phyloP scores from a whole-genome alignment of 2,797 vertebrate genomes.

The Pangasius krempfi region DNA sequence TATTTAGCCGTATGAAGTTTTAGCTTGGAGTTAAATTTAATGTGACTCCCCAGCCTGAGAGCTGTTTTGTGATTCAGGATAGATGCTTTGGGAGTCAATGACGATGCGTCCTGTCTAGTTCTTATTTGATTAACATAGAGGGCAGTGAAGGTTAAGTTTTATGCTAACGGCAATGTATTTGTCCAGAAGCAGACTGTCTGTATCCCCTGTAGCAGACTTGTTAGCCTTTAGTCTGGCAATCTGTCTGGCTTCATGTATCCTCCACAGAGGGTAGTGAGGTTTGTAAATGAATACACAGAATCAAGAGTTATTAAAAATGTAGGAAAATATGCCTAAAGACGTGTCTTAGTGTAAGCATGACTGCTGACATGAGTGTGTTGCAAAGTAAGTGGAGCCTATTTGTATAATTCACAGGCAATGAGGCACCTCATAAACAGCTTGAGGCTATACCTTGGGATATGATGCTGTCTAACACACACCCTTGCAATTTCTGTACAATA shows the following conservation, averaged over 20 bases:
- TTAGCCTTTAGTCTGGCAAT: slow-evolving; percentile 27
- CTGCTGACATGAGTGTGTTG: not conserved
- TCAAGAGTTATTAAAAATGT: slow-evolving; percentile 4
- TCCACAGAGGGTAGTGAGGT: not conserved
- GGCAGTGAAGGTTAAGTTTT: slow-evolving; percentile 44
- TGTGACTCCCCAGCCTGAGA: not conserved
- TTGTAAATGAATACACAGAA: not conserved
- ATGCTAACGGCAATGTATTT: slow-evolving; percentile 49
- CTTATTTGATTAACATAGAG: slow-evolving; percentile 47
- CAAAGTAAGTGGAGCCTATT: not conserved
- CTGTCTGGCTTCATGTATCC: not conserved
- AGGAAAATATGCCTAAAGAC: slow-evolving; percentile 14
- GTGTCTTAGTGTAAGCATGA: slow-evolving; percentile 1
- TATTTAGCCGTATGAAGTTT: slow-evolving; percentile 2
- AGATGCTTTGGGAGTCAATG: not conserved
- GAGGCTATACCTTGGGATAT: slow-evolving; percentile 20
- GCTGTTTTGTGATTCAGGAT: not conserved
- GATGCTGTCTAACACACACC: not conserved
- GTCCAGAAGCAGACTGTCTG: slow-evolving; percentile 35
- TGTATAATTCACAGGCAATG: slow-evolving; percentile 14
- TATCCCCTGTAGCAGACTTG: slow-evolving; percentile 11
- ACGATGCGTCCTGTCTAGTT: not conserved
- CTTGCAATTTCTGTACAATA: slow-evolving; percentile 4
- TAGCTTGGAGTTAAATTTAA: not conserved
- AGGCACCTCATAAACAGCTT: slow-evolving; percentile 31